phyloP scores from a whole-genome alignment of 2,888 invertebrate genomes.

The Phengaris arion region DNA sequence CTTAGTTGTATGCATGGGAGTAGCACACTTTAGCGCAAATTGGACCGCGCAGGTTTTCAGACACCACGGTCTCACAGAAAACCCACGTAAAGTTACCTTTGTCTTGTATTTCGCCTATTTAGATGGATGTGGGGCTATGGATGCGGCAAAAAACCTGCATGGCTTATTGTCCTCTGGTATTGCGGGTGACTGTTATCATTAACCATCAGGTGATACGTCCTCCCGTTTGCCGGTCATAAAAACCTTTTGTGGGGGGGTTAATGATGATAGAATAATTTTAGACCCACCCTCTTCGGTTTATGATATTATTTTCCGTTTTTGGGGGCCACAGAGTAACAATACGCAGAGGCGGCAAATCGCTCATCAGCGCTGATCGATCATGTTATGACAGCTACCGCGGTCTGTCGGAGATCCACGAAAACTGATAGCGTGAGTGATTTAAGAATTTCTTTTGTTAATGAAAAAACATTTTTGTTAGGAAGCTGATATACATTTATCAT shows the following conservation, averaged over 20 bases:
- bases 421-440: neutral
- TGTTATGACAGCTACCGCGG: constrained; percentile 53
- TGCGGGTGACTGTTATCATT: neutral
- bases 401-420: constrained; percentile 39
- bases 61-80: too few relatives aligned
- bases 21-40: too few relatives aligned
- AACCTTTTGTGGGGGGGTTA: neutral
- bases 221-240: neutral
- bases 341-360: constrained; percentile 30
- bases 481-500: too few relatives aligned
- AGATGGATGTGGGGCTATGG: too few relatives aligned
- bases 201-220: neutral
- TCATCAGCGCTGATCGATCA: constrained; percentile 65
- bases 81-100: too few relatives aligned
- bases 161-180: too few relatives aligned
- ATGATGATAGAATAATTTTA: neutral
- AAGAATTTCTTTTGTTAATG: neutral
- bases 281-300: neutral
- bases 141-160: too few relatives aligned
- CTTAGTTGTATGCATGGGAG: too few relatives aligned
- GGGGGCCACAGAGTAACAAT: constrained; percentile 21
- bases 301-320: neutral
- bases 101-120: too few relatives aligned
- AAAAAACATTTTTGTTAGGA: neutral
- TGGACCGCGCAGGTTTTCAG: too few relatives aligned